These are phyloP conservation scores for Chamaetylas fuelleborni DNA, from an alignment of 2,113 vertebrate genomes.

Conservation along the genomic window DNA sequence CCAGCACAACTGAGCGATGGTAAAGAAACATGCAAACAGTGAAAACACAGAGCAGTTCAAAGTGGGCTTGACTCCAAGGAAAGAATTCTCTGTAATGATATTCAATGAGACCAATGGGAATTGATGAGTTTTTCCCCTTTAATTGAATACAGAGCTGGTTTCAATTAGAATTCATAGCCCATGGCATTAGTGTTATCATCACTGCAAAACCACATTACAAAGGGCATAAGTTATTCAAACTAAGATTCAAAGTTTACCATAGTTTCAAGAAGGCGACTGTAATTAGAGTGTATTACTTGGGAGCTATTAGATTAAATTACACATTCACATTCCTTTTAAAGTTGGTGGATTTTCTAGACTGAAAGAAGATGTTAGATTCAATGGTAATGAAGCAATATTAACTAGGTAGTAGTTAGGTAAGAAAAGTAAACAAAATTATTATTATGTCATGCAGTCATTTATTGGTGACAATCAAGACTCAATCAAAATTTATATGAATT, in stretches of 20 bases:
- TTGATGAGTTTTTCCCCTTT: background rate
- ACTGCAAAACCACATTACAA: background rate
- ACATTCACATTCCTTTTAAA: background rate
- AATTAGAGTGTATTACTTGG: background rate
- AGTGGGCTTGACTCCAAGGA: background rate
- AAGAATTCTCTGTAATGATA: background rate
- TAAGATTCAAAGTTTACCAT: background rate
- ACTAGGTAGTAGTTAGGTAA: background rate
- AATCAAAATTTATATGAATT: background rate
- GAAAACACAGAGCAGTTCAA: background rate
- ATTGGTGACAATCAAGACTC: background rate
- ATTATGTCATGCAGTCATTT: background rate
- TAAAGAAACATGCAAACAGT: background rate
- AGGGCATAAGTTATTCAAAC: background rate
- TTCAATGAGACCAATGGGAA: background rate
- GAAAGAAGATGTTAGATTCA: background rate
- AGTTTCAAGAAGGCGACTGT: background rate
- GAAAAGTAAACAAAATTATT: background rate
- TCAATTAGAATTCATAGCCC: background rate
- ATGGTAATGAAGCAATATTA: background rate
- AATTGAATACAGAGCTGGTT: background rate
- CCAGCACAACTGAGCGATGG: background rate
- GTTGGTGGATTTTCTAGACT: background rate
- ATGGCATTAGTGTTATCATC: background rate
- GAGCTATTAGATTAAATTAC: background rate